Evolutionary conservation across 2,888 invertebrate species (phyloP), one percentile per base, ranked within the genome.

Genomic region (Callimorpha dominula): DNA sequence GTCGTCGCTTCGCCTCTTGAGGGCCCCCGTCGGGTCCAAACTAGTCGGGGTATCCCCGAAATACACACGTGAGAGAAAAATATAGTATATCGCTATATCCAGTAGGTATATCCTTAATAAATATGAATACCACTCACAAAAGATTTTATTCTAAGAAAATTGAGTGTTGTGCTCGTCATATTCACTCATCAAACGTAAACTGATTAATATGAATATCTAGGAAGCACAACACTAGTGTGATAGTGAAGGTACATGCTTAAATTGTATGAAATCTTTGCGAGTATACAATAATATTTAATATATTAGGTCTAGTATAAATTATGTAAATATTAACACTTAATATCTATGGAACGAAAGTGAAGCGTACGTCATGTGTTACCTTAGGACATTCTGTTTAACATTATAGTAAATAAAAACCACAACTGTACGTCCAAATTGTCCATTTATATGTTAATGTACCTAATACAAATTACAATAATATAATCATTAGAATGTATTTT

Each of bases 391-490:
- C 86, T 88, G 89, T 91, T 90, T 87, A 88, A 89, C 91, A 89
- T 91, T 91, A 92, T 91, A 91, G 90, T 89, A 89, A 89, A 89
- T 87, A 87, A 90, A 88, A 87, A 88, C 93, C 93, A 94, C 93
- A 95, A 95, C 93, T 95, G 96, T 95, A 95, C 96, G 96, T 96
- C 96, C 96, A 96, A 95, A 94, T 93, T 96, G 96, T 96, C 96
- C 96, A 96, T 95, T 93, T 94, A 95, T 95, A 94, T 92, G 93
- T 95, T 94, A 95, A 93, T 92, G 92, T 95, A 95, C 95, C 95
- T 94, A 93, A 91, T 93, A 94, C 95, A 94, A 94, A 93, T 93
- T 93, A 95, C 95, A 95, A 93, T 95, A 95, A 94, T 94, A 92
- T 95, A 95, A 94, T 94, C 92, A 88, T 92, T 95, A 95, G 94